phyloP scores from a whole-genome alignment of 2,888 invertebrate species.

The Morpho deidamia region DNA sequence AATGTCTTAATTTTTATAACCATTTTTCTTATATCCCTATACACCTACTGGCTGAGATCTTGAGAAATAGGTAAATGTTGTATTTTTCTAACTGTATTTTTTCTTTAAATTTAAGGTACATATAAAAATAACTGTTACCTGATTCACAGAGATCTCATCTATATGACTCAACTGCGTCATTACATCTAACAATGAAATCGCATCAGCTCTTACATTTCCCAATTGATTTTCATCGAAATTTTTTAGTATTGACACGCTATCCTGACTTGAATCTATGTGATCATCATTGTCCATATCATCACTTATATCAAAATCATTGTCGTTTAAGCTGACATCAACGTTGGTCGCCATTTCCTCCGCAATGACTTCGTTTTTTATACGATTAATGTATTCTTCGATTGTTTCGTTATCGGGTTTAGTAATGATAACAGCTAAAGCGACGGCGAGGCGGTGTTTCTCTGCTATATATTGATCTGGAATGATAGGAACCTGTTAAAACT shows the following conservation, averaged over 20 bases:
- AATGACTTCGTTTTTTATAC: slow-evolving; percentile 12
- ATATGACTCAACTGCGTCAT: slow-evolving; percentile 6
- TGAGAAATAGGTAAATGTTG: no score
- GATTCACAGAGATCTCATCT: neutral
- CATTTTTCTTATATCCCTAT: no score
- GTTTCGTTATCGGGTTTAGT: slow-evolving; percentile 20
- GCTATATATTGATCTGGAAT: slow-evolving; percentile 19
- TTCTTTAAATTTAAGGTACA: no score
- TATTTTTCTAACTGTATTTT: no score
- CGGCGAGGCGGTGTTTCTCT: slow-evolving; percentile 23
- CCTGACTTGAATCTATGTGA: slow-evolving; percentile 11
- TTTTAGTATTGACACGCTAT: slow-evolving; percentile 22
- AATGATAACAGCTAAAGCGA: slow-evolving; percentile 23
- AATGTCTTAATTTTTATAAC: no score
- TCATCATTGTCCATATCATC: slow-evolving; percentile 8
- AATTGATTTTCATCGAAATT: slow-evolving; percentile 19
- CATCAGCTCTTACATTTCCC: neutral
- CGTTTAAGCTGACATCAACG: slow-evolving; percentile 15
- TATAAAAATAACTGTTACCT: slow-evolving; percentile 1
- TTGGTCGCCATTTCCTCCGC: slow-evolving; percentile 7
- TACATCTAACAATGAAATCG: slow-evolving; percentile 8
- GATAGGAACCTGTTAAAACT: neutral
- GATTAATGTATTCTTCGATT: slow-evolving; percentile 13
- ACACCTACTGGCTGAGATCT: no score
- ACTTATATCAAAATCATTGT: slow-evolving; percentile 20